These are phyloP conservation scores for Silurus glanis DNA, from an alignment of 2,113 vertebrate genomes.

Conservation along the genomic window DNA sequence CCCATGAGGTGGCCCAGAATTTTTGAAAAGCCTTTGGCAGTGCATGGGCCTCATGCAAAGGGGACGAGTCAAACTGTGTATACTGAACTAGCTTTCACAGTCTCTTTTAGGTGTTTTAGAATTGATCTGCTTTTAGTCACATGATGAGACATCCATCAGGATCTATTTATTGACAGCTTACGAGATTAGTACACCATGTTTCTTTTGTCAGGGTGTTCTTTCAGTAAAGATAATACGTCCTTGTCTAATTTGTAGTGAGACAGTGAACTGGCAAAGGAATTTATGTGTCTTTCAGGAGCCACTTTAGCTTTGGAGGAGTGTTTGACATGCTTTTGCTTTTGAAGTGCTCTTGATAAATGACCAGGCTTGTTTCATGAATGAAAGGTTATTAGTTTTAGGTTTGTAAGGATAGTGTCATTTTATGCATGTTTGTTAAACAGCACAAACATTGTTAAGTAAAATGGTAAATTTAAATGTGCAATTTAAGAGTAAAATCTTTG, in stretches of 20 bases:
- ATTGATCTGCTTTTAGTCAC: constrained; percentile 67
- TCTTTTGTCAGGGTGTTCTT: constrained; percentile 41
- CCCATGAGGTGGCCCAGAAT: constrained; percentile 51
- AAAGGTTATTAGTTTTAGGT: constrained; percentile 11
- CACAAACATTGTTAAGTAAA: neutral
- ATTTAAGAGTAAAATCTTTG: neutral
- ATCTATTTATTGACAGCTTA: constrained; percentile 53
- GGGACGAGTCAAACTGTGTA: constrained; percentile 67
- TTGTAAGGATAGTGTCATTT: constrained; percentile 20
- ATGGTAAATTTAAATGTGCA: neutral
- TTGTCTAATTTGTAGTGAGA: constrained; percentile 54
- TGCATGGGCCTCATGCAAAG: constrained; percentile 53
- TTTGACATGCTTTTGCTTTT: constrained; percentile 28
- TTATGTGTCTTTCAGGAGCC: constrained; percentile 35
- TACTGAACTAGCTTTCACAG: constrained; percentile 59
- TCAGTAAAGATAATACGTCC: constrained; percentile 55
- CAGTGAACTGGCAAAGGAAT: constrained; percentile 43
- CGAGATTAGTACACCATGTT: constrained; percentile 41
- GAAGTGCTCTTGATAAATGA: constrained; percentile 38
- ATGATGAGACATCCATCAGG: constrained; percentile 52
- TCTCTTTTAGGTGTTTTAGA: constrained; percentile 53
- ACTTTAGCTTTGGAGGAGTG: constrained; percentile 33
- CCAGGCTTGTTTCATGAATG: constrained; percentile 35
- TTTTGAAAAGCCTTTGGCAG: constrained; percentile 61
- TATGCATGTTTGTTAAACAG: constrained; percentile 23